These are phyloP conservation scores for Corythornis cristatus DNA, from an alignment of 2,113 vertebrate species.

Conservation along the genomic window DNA sequence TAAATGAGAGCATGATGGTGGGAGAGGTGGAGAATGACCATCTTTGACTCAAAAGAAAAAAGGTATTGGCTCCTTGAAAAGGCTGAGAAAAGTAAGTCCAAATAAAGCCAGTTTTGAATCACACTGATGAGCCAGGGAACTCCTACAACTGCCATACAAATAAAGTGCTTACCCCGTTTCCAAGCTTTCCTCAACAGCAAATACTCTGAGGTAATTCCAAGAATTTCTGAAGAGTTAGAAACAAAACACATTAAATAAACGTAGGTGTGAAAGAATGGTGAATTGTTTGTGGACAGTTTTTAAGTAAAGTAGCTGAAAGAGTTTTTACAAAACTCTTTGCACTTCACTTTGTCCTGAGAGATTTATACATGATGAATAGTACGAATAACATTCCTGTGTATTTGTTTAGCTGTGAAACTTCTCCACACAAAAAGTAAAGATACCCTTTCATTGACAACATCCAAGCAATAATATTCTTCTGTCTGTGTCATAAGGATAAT, in stretches of 20 bases:
- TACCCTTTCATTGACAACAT: conserved; percentile 76
- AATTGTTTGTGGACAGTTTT: conserved; percentile 5
- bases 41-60: neutral
- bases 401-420: conserved; percentile 73
- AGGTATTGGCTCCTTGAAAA: neutral
- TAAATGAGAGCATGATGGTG: neutral
- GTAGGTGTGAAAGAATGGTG: neutral
- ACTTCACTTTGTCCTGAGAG: conserved; percentile 37
- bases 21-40: fast-evolving
- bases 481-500: conserved; percentile 67
- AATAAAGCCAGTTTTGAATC: neutral
- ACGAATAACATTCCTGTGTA: conserved; percentile 57
- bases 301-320: conserved; percentile 38
- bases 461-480: conserved; percentile 72
- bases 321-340: neutral
- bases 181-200: neutral
- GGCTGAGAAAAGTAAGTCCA: neutral
- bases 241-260: neutral
- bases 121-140: neutral
- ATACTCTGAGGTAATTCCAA: neutral
- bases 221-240: neutral
- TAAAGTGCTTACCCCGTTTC: neutral
- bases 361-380: conserved; percentile 48
- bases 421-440: conserved; percentile 70
- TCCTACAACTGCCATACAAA: neutral